Evolutionary conservation across 30 jellyfish, hydroid and myxozoan species (phyloP).

Genomic region (Pelagia noctiluca): DNA sequence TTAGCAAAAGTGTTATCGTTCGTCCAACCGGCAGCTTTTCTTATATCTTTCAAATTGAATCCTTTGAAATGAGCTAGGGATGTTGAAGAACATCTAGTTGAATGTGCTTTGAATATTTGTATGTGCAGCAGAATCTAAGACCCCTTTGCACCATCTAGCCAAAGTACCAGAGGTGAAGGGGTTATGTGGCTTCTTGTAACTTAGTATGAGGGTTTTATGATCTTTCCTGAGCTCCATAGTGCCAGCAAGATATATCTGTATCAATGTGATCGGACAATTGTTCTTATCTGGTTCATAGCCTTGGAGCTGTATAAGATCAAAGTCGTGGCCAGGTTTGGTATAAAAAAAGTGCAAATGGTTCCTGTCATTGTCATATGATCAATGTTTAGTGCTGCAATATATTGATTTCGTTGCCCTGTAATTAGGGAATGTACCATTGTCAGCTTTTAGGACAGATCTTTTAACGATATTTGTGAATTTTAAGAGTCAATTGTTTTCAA

Average conservation of each 20-base stretch:
- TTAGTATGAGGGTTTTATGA: background rate
- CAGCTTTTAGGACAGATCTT: slow-evolving; percentile 7
- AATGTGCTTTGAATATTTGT: slow-evolving; percentile 9
- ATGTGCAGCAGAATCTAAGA: too few relatives aligned
- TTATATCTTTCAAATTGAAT: background rate
- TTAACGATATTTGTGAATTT: slow-evolving; percentile 2
- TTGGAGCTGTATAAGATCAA: too few relatives aligned
- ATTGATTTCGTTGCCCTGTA: slow-evolving; percentile 6
- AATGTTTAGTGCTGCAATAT: background rate
- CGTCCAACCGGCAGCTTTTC: slow-evolving; percentile 27
- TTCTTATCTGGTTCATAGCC: too few relatives aligned
- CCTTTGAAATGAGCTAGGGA: slow-evolving; percentile 11
- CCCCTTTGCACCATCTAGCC: slow-evolving; percentile 21
- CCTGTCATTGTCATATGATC: background rate
- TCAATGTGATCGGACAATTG: too few relatives aligned
- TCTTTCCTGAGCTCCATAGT: slow-evolving; percentile 2
- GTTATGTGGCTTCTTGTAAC: slow-evolving; percentile 12
- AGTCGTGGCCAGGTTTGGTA: too few relatives aligned
- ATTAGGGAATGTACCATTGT: slow-evolving; percentile 5
- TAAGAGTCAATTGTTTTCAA: background rate
- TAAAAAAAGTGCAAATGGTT: too few relatives aligned
- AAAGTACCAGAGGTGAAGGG: background rate
- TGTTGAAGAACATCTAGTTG: slow-evolving; percentile 16
- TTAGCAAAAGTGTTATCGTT: slow-evolving; percentile 10
- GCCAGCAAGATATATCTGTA: background rate